phyloP scores from a whole-genome alignment of 2,888 invertebrate genomes.

The Creontiades dilutus region DNA sequence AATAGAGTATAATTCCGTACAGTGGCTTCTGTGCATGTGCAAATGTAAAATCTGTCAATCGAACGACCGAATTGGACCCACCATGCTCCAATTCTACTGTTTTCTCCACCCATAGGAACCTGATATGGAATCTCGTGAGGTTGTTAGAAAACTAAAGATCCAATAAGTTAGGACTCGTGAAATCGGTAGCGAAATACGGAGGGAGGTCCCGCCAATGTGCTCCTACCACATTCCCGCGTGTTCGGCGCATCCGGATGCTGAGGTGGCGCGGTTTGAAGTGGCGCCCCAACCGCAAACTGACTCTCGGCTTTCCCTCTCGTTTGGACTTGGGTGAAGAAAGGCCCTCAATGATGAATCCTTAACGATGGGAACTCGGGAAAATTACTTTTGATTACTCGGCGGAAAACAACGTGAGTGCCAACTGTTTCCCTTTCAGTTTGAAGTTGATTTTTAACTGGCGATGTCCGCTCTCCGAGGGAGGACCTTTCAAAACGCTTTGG shows the following conservation, averaged over 20 bases:
- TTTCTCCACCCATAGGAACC: too few species aligned
- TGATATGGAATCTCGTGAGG: neutral
- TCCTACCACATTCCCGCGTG: too few species aligned
- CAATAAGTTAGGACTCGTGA: too few species aligned
- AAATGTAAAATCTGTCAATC: too few species aligned
- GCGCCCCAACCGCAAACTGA: neutral
- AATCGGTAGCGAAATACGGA: too few species aligned
- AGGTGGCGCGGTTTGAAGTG: too few species aligned
- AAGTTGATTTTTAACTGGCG: neutral
- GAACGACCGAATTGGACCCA: too few species aligned
- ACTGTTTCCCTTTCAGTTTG: slow-evolving; percentile 4
- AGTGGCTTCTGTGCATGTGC: too few species aligned
- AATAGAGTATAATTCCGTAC: too few species aligned
- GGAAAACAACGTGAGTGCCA: neutral
- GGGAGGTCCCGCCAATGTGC: too few species aligned
- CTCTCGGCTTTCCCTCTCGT: slow-evolving; percentile 62
- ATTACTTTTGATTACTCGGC: slow-evolving; percentile 57
- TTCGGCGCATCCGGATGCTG: too few species aligned
- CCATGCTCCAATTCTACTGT: too few species aligned
- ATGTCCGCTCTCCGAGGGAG: neutral
- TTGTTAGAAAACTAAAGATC: neutral
- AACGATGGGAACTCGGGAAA: slow-evolving; percentile 46
- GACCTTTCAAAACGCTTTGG: neutral
- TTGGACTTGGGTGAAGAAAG: slow-evolving; percentile 16
- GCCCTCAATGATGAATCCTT: slow-evolving; percentile 27